phyloP scores from a whole-genome alignment of 2,113 vertebrate species.

The Hucho hucho region DNA sequence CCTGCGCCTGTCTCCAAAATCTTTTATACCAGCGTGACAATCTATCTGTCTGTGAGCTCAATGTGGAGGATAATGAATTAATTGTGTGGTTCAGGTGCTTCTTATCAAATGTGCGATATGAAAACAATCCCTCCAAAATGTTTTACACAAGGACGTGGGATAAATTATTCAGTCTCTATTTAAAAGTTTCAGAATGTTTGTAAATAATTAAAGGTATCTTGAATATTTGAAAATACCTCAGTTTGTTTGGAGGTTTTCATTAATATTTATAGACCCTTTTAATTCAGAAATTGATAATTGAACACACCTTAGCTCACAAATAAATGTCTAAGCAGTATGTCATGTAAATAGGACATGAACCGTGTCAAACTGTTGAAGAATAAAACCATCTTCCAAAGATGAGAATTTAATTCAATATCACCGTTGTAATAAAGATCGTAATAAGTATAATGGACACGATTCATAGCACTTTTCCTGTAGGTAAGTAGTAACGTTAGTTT shows the following conservation, averaged over 20 bases:
- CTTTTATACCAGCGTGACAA: too few species aligned
- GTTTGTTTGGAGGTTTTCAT: slow-evolving; percentile 29
- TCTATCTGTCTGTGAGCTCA: not conserved
- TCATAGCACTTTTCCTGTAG: too few species aligned
- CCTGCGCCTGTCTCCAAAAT: too few species aligned
- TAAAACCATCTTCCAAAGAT: not conserved
- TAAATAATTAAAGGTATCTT: slow-evolving; percentile 66
- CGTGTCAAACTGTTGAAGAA: not conserved
- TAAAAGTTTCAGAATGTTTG: slow-evolving; percentile 60
- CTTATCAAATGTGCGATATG: not conserved
- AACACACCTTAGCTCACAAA: slow-evolving; percentile 4
- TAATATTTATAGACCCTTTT: slow-evolving; percentile 30
- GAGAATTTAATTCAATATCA: too few species aligned
- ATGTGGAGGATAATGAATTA: not conserved
- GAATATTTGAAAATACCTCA: slow-evolving; percentile 33
- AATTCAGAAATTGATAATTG: slow-evolving; percentile 26
- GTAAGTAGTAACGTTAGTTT: not conserved
- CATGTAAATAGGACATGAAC: not conserved
- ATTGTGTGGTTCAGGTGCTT: slow-evolving; percentile 1
- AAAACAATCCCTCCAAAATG: slow-evolving; percentile 38
- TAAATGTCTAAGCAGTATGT: not conserved
- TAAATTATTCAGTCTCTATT: slow-evolving; percentile 69
- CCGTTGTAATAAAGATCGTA: too few species aligned
- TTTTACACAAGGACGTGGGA: slow-evolving; percentile 44
- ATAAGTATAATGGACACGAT: too few species aligned